Percentiles rank a stretch among this genome's conserved stretches.
These are phyloP conservation scores for Scophthalmus maximus DNA, from an alignment of 2,113 vertebrate genomes.

Conservation along the genomic window DNA sequence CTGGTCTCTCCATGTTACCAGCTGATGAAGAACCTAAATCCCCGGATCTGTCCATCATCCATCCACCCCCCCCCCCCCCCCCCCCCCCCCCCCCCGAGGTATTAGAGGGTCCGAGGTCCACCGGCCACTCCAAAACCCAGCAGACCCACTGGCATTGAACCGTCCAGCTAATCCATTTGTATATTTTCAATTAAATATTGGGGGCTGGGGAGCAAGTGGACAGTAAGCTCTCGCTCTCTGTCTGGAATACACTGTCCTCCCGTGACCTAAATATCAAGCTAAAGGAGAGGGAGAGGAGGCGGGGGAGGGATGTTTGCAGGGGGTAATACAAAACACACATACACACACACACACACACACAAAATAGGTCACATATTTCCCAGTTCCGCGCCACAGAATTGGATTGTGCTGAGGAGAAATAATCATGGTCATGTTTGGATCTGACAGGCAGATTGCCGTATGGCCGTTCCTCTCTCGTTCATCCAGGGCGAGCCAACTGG, in stretches of 20 bases:
- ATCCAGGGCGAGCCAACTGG: constrained; percentile 42
- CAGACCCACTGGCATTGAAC: constrained; percentile 63
- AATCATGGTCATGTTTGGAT: constrained; percentile 59
- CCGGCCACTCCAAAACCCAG: constrained; percentile 45
- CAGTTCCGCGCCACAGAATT: constrained; percentile 55
- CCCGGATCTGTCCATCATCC: constrained; percentile 37
- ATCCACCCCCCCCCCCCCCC: background rate
- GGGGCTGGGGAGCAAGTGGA: constrained; percentile 57
- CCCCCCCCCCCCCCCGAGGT: background rate
- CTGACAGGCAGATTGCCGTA: constrained; percentile 44
- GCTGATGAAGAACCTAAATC: constrained; percentile 70
- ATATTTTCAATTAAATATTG: constrained; percentile 77
- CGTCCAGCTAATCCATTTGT: constrained; percentile 79
- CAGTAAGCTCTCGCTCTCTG: constrained; percentile 70
- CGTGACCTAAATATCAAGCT: constrained; percentile 78
- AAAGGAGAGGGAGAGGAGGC: constrained; percentile 34
- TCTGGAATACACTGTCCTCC: constrained; percentile 63
- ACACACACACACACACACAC: constrained; percentile 1
- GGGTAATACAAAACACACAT: constrained; percentile 54
- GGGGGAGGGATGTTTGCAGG: constrained; percentile 9
- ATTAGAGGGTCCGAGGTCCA: constrained; percentile 66
- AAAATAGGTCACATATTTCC: constrained; percentile 74
- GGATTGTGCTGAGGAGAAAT: constrained; percentile 60
- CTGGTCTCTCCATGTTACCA: constrained; percentile 49
- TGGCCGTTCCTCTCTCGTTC: constrained; percentile 23